Base-by-base conservation (phyloP, 2,888 invertebrate species). In the Apamea epomidion region DNA sequence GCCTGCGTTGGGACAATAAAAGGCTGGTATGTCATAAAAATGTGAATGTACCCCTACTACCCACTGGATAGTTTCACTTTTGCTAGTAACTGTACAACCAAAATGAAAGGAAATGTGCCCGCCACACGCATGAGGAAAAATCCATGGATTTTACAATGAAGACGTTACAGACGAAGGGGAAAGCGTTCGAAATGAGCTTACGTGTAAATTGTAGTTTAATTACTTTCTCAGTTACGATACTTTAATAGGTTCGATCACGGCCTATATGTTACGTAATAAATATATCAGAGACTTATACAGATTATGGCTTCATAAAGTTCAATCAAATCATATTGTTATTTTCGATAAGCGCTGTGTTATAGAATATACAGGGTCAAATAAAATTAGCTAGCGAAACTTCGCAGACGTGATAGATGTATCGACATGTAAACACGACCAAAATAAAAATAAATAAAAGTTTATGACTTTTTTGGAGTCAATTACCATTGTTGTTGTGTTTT, bases 151-250 rank as follows among this genome's bases (percentile, higher is more conserved):
- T 62, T 48, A 68, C 62, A 62, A 70, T 76, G 51, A 73, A 68
- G 54, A 67, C 16, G 45, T 76, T 76, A 65, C 18, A 37, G 16
- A 54, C 54, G 29, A 48, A 64, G 37, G 62, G n/a, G 77, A 86
- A 84, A 84, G 87, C 83, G 64, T 74, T 74, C 14, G 29, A 54
- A 54, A 73, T 60, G n/a, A 12, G 45, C 5, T 78, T 32, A 70
- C 48, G 42, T 75, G 48, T 48, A 48, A 71, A 67, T 74, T 42
- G 58, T 54, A 18, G 10, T 54, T 64, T 73, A 18, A 21, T n/a
- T 54, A 69, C 29, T 81, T 18, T 54, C 2, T 45, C 12, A 54
- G 37, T 42, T 45, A 73, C n/a, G 32, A n/a, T 25, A 58, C 16
- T 42, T n/a, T 65, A 29, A 70, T 42, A n/a, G 80, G 7, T 60